A percentile compares a stretch with the other conserved stretches of the same genome.
Evolutionary conservation across 2,113 vertebrate genomes (phyloP).

Genomic region (Mobula birostris): DNA sequence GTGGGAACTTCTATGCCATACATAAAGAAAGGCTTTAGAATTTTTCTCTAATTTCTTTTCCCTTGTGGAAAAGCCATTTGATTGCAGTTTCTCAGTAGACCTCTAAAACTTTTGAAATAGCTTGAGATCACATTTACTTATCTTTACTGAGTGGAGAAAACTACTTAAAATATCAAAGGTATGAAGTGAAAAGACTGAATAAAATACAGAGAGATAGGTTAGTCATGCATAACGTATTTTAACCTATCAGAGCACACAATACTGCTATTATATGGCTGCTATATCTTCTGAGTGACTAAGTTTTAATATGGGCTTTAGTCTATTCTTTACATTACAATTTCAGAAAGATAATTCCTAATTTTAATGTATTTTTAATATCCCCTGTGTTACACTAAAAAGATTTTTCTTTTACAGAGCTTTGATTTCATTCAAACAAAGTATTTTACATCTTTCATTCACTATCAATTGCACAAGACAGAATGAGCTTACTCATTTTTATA

Average conservation of each 20-base stretch:
- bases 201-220: conserved; percentile 99
- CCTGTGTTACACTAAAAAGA: conserved; percentile 36
- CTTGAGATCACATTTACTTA: conserved; percentile 83
- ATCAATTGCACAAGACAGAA: conserved; percentile 36
- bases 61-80: conserved; percentile 8
- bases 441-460: conserved; percentile 36
- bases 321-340: conserved; percentile 35
- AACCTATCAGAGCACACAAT: conserved; percentile 96
- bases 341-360: conserved; percentile 28
- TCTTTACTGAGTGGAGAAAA: conserved; percentile 99
- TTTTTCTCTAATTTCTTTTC: not conserved
- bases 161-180: conserved; percentile 89
- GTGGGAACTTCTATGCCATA: too few species aligned
- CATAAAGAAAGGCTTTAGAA: not conserved
- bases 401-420: conserved; percentile 35
- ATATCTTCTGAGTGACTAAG: conserved; percentile 97
- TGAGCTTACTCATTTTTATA: conserved; percentile 33
- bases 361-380: conserved; percentile 37
- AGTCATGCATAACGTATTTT: conserved; percentile 98
- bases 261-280: conserved; percentile 96
- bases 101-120: conserved; percentile 99
- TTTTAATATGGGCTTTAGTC: conserved; percentile 73
- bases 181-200: conserved; percentile 99
- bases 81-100: conserved; percentile 77
- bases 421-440: conserved; percentile 35